Evolutionary conservation across 2,797 vertebrate species (phyloP).

Genomic region (Phrynocephalus guinanensis): DNA sequence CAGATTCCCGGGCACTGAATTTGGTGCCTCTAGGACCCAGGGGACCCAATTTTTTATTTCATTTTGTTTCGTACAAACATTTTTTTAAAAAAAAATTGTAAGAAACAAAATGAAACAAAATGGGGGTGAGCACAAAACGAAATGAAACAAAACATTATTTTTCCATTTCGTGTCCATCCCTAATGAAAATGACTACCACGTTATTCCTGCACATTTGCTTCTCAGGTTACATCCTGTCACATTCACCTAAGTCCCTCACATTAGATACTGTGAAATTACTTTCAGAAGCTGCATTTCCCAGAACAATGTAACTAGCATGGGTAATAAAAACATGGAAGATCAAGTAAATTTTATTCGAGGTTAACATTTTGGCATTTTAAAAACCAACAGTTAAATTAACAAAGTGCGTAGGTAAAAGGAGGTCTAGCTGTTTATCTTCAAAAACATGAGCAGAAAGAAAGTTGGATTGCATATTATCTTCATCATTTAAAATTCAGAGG

Average conservation of each 20-base stretch:
- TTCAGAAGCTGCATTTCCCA: neutral
- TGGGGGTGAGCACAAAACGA: too few species aligned
- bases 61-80: too few species aligned
- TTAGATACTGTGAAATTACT: neutral
- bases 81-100: too few species aligned
- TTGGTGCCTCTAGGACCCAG: too few species aligned
- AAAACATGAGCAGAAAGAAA: neutral
- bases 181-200: neutral
- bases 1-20: too few species aligned
- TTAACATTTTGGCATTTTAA: neutral
- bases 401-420: neutral
- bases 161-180: too few species aligned
- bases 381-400: neutral
- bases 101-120: too few species aligned
- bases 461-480: neutral
- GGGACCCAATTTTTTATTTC: too few species aligned
- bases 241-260: neutral
- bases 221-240: neutral
- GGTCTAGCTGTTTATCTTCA: neutral
- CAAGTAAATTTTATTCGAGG: neutral
- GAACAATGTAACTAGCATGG: neutral
- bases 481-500: slow-evolving; percentile 28
- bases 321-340: neutral
- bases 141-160: too few species aligned
- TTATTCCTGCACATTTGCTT: neutral